A percentile compares a stretch with the other conserved stretches of the same genome.
These are phyloP conservation scores for Megalopta genalis DNA, from an alignment of 1,140 invertebrate species.

Conservation along the genomic window DNA sequence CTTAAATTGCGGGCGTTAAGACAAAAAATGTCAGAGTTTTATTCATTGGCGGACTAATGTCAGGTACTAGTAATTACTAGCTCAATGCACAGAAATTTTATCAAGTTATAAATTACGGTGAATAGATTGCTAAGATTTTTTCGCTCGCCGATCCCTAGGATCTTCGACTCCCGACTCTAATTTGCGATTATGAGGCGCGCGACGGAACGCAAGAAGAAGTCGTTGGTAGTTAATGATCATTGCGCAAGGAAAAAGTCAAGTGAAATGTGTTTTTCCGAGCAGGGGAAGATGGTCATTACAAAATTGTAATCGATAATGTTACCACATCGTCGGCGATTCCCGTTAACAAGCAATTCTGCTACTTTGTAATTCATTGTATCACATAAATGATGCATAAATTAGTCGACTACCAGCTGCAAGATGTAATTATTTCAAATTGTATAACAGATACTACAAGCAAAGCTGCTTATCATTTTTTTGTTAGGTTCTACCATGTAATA, in stretches of 20 bases:
- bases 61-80: no score
- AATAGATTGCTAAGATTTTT: background rate
- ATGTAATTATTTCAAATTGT: no score
- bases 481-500: no score
- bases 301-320: background rate
- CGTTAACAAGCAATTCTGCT: background rate
- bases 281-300: background rate
- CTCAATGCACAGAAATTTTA: no score
- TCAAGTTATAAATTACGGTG: constrained; percentile 1
- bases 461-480: no score
- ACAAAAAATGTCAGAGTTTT: no score
- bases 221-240: background rate
- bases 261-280: background rate
- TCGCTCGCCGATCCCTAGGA: background rate
- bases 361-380: background rate
- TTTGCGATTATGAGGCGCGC: background rate
- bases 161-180: background rate
- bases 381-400: no score
- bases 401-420: no score
- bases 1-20: no score
- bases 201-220: background rate
- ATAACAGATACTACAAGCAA: no score
- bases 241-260: constrained; percentile 20
- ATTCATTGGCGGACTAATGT: no score
- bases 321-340: background rate